Evolutionary conservation across 2,888 invertebrate genomes (phyloP).

Genomic region (Eupeodes luniger): DNA sequence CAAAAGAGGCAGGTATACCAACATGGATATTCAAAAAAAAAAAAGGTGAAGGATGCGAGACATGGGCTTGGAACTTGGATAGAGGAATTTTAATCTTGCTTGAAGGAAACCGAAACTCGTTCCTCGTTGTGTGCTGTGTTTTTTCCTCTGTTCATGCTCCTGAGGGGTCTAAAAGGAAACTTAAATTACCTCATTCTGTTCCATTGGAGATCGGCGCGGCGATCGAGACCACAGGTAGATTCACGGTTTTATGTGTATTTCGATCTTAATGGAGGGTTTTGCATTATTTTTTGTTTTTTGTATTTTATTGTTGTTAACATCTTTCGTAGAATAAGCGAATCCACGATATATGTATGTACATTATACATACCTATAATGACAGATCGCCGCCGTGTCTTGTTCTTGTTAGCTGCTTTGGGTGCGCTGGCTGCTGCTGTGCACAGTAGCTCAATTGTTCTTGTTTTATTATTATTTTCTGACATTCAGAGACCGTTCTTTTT

Average conservation of each 20-base stretch:
- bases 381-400: slow-evolving; percentile 11
- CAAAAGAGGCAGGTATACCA: background rate
- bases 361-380: slow-evolving; percentile 22
- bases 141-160: background rate
- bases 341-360: slow-evolving; percentile 4
- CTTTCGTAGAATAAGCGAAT: slow-evolving; percentile 74
- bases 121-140: background rate
- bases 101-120: slow-evolving; percentile 45
- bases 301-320: slow-evolving; percentile 69
- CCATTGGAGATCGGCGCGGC: background rate
- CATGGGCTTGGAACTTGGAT: slow-evolving; percentile 22
- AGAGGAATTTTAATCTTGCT: slow-evolving; percentile 46
- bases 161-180: slow-evolving; percentile 25
- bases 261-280: slow-evolving; percentile 66
- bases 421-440: slow-evolving; percentile 40
- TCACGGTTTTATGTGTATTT: slow-evolving; percentile 60
- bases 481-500: slow-evolving; percentile 23
- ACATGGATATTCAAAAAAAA: slow-evolving; percentile 10
- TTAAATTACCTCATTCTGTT: slow-evolving; percentile 71
- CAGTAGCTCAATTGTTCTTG: slow-evolving; percentile 57
- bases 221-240: slow-evolving; percentile 57
- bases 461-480: slow-evolving; percentile 31
- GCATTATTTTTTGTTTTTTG: slow-evolving; percentile 47
- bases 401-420: slow-evolving; percentile 55
- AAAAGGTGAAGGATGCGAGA: slow-evolving; percentile 45